These are phyloP conservation scores for Phrynocephalus forsythii DNA, from an alignment of 2,797 vertebrate species.

Conservation along the genomic window DNA sequence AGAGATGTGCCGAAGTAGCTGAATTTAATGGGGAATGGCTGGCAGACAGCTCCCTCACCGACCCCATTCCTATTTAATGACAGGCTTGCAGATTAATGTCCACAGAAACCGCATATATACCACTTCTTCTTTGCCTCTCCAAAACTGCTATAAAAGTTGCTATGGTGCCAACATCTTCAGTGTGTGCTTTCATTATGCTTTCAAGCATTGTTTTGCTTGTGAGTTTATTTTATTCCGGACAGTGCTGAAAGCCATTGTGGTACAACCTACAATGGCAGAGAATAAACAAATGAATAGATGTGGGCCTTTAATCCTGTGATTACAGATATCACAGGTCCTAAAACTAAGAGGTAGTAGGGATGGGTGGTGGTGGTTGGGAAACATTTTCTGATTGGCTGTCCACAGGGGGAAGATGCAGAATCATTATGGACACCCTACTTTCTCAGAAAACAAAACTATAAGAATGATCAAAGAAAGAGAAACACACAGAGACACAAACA, in stretches of 20 bases:
- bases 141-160: conserved; percentile 30
- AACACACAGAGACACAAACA: background rate
- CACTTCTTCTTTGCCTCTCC: background rate
- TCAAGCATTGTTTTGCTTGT: background rate
- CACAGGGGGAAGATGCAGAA: background rate
- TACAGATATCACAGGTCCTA: conserved; percentile 36
- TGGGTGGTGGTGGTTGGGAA: background rate
- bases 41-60: conserved; percentile 45
- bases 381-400: background rate
- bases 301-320: conserved; percentile 46
- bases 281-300: conserved; percentile 51
- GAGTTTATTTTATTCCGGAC: conserved; percentile 8
- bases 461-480: background rate
- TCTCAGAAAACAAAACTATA: background rate
- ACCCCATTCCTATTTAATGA: conserved; percentile 35
- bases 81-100: conserved; percentile 55
- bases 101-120: conserved; percentile 14
- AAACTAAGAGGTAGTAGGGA: conserved; percentile 19
- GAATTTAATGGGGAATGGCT: conserved; percentile 49
- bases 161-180: conserved; percentile 2
- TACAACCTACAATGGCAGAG: conserved; percentile 18
- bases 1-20: conserved; percentile 67
- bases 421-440: background rate
- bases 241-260: background rate
- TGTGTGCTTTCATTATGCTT: background rate